Evolutionary conservation across 2,797 vertebrate genomes (phyloP), one percentile per base, ranked within the genome.

Genomic region (Saxicola maurus): DNA sequence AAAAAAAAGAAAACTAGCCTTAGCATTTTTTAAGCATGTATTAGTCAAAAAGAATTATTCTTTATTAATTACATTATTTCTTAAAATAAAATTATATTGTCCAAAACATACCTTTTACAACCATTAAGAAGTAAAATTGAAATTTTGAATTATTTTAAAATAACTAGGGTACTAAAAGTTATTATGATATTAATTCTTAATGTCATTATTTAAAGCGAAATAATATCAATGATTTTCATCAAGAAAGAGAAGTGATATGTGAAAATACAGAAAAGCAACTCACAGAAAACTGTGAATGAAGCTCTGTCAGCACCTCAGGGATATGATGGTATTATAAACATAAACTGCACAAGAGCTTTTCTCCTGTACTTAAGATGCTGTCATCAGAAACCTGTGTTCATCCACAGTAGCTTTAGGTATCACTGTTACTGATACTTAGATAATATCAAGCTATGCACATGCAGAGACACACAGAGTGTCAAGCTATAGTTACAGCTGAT

Each of bases 321-420:
- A 67, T 83, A 69, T 19, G 66, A 81, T 51, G 76, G 60, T 60
- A 83, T 80, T 73, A 56, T 33, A 86, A 89, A 87, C 60, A 46
- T 33, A 82, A 81, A 86, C 59, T 74, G 86, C 55, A 87, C 4
- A 2, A 91, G 86, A 83, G 66, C 56, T 89, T 89, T 94, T 87
- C 89, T 79, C 69, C 80, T 67, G 52, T 71, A 20, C 52, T 90
- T 69, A 37, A 73, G 73, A 64, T 69, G 76, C 79, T 94, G 91
- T 86, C 84, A 89, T 62, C 76, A 89, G 93, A 95, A 93, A 83
- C 90, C 82, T 67, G 40, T 80, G 71, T 89, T 91, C 72, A 90
- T 40, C 76, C 69, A 49, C 1, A 1, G 69, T 3, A 89, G 82
- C 77, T 76, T 76, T 56, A 60, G 80, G 87, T 92, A 83, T 86